These are phyloP conservation scores for Geopemphigus sp. DNA, from an alignment of 1,140 invertebrate species.

Conservation along the genomic window DNA sequence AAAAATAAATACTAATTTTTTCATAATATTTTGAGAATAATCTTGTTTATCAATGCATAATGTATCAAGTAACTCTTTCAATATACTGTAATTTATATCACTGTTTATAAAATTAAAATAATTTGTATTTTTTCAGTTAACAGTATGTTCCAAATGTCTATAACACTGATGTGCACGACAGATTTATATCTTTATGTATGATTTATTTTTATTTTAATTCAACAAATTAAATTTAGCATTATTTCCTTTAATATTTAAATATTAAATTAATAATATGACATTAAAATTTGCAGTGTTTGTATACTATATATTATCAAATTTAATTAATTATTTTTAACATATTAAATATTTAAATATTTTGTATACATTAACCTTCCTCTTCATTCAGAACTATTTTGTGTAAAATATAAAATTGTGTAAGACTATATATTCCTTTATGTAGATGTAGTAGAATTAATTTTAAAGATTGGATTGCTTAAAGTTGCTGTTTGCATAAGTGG, in stretches of 20 bases:
- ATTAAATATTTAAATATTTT: neutral
- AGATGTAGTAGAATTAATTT: too few species aligned
- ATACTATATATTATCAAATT: neutral
- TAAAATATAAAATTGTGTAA: too few species aligned
- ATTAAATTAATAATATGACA: neutral
- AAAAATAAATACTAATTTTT: neutral
- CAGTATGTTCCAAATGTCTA: neutral
- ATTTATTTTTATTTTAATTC: neutral
- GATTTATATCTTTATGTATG: conserved; percentile 3
- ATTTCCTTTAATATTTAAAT: neutral
- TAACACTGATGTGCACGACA: neutral
- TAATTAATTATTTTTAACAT: neutral
- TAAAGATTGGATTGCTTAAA: too few species aligned
- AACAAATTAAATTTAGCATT: neutral
- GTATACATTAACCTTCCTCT: neutral
- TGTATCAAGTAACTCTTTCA: neutral
- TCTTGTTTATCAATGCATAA: neutral
- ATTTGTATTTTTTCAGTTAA: conserved; percentile 20
- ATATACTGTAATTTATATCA: too few species aligned
- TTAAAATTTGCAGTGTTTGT: neutral
- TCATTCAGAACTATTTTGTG: too few species aligned
- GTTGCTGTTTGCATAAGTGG: too few species aligned
- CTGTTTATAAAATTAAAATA: too few species aligned
- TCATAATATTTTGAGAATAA: neutral
- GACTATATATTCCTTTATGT: too few species aligned